Evolutionary conservation across 2,113 vertebrate species (phyloP).

Genomic region (Crotalus horridus): DNA sequence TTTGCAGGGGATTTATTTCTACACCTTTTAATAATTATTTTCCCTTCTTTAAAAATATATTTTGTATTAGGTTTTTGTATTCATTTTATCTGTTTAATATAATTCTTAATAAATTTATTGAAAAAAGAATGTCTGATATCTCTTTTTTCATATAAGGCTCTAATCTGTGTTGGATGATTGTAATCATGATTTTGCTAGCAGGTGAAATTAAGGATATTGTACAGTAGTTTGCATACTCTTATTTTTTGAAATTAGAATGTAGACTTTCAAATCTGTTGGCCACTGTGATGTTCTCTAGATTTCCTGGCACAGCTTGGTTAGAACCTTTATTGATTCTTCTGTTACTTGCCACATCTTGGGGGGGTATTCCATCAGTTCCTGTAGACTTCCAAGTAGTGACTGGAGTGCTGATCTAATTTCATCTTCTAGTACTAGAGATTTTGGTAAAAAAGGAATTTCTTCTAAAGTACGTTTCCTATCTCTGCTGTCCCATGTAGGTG

Average conservation of each 20-base stretch:
- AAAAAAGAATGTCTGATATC: too few relatives aligned
- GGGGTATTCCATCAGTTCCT: too few relatives aligned
- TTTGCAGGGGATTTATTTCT: not conserved
- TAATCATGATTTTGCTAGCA: not conserved
- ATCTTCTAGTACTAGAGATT: too few relatives aligned
- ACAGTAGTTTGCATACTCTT: not conserved
- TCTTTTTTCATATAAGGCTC: too few relatives aligned
- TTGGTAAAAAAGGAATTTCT: not conserved
- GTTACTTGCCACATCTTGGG: not conserved
- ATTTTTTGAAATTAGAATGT: not conserved
- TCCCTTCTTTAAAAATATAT: not conserved
- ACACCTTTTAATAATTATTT: not conserved
- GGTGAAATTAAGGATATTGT: not conserved
- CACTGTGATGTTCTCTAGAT: not conserved
- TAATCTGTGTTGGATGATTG: too few relatives aligned
- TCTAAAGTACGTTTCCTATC: not conserved
- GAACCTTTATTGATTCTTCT: not conserved
- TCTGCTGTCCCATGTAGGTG: not conserved
- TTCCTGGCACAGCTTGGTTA: not conserved
- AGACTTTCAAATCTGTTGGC: not conserved
- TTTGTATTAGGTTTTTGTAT: too few relatives aligned
- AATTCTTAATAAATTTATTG: too few relatives aligned
- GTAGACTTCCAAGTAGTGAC: too few relatives aligned
- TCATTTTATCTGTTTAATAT: too few relatives aligned
- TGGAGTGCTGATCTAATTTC: too few relatives aligned